Base-by-base conservation (phyloP, 1,140 invertebrate genomes). In the Leptinotarsa lineolata region DNA sequence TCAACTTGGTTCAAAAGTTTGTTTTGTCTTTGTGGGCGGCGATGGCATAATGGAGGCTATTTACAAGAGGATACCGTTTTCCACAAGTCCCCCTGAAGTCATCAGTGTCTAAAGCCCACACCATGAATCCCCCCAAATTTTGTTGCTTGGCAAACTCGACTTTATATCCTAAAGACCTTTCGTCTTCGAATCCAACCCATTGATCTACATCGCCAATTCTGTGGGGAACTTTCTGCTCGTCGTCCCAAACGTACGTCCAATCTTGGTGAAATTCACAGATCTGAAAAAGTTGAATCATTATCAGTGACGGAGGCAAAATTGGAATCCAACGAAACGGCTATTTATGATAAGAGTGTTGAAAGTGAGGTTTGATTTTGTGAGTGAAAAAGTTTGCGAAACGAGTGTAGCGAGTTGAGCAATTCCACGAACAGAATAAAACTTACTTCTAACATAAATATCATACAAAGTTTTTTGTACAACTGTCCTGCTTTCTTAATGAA, bases 131-230 rank as follows among this genome's bases (percentile, higher is more conserved):
- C 58, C 86, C 89, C 4, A 93, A 83, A 58, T 72, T 67, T 20
- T 75, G 22, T 39, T 65, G 22, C 68, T 79, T 78, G 3, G 79
- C 81, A 68, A 76, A 82, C 66, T 77, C 69, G 8, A 80, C 81
- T 83, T 93, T 91, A 4, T 84, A 76, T 0, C 68, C 78, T 11
- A 91, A 74, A 5, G 90, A 91, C 59, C 75, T 80, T 78, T 77
- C 21, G 75, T 94, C 87, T 72, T 96, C 94, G 76, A 90, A 95
- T 15, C 92, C 91, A 45, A 94, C 86, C 93, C 93, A 96, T 79
- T 92, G 89, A 6, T 85, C 85, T 1, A 83, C 20, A 13, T 63
- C 61, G 24, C 24, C 24, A 1, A 63, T 20, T 63, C 20, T 87
- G 76, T 93, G 94, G 0, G 92, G 91, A 0, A 89, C 88, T 69